phyloP scores from a whole-genome alignment of 2,797 vertebrate species.

The Bradypus variegatus region DNA sequence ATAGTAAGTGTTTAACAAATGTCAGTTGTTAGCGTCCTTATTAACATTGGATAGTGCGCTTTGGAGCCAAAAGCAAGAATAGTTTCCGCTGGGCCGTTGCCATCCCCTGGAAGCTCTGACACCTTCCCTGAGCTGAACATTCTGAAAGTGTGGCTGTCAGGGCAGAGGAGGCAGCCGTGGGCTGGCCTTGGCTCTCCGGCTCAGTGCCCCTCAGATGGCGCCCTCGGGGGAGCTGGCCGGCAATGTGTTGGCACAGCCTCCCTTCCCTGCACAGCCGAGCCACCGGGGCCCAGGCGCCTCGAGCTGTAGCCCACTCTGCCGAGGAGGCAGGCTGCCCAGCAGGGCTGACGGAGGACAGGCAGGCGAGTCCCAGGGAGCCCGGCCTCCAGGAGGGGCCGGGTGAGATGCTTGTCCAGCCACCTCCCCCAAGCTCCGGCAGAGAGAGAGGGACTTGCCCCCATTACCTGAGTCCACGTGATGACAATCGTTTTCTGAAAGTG shows the following conservation, averaged over 20 bases:
- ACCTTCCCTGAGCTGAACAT: background rate
- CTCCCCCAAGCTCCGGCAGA: too few species aligned
- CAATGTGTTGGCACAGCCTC: conserved; percentile 67
- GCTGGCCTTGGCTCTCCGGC: background rate
- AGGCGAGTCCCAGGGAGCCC: background rate
- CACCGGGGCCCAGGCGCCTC: conserved; percentile 68
- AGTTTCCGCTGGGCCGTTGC: background rate
- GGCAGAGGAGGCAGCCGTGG: background rate
- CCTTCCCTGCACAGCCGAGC: conserved; percentile 66
- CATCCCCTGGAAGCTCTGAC: background rate
- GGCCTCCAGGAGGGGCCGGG: background rate
- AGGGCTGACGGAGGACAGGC: background rate
- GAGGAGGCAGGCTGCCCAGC: conserved; percentile 46
- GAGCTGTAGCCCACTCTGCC: conserved; percentile 63
- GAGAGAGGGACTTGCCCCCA: background rate
- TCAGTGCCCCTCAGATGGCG: conserved; percentile 72
- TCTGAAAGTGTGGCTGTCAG: background rate
- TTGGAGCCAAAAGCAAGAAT: background rate
- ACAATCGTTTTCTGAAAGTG: background rate
- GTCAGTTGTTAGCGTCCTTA: background rate
- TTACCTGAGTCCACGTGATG: background rate
- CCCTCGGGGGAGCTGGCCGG: conserved; percentile 68
- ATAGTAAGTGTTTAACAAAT: background rate
- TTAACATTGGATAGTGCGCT: background rate
- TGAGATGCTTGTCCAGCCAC: too few species aligned